Base-by-base conservation (phyloP, 1,140 invertebrate genomes). In the Phymastichus coffea region DNA sequence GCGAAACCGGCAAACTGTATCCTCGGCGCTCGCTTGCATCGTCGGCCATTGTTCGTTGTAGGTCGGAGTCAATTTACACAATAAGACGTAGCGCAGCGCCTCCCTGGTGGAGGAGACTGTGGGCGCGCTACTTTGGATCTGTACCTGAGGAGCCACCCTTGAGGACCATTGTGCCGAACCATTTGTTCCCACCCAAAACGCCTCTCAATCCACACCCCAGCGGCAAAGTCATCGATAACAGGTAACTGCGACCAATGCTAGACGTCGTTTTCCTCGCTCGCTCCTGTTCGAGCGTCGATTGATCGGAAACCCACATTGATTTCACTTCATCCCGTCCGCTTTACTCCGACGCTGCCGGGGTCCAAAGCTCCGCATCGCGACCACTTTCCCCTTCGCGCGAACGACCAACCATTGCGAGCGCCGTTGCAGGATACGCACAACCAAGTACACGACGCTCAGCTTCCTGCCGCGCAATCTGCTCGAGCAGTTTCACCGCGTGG, bases 401-500 rank as follows among this genome's bases (percentile, higher is more conserved):
- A n/a, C n/a, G n/a, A n/a, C n/a, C n/a, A n/a, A n/a, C n/a, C n/a
- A n/a, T n/a, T n/a, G n/a, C n/a, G n/a, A n/a, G n/a, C n/a, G n/a
- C 7, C 30, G 30, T 33, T 33, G 38, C 49, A 87, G 87, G 77
- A 89, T 97, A 71, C 85, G 91, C 70, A 99, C 97, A 72, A 97
- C 95, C 3, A 98, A 98, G 81, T 99, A 99, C 76, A 97, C 94
- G 6, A 69, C 93, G 28, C 80, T 98, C 28, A 95, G 91, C 69
- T 99, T 99, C 80, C 81, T 99, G 68, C 95, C 96, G 10, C 95
- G 97, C 75, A 99, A 99, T 81, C 79, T 99, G 20, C 87, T 98
- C 74, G 97, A 99, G 81, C 97, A 99, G 80, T 98, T 98, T 81
- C 94, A 96, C 79, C 87, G 95, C 25, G 93, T 97, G 72, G 97